Base-by-base conservation (phyloP, 2,888 invertebrate species). In the Nematopogon swammerdamellus region DNA sequence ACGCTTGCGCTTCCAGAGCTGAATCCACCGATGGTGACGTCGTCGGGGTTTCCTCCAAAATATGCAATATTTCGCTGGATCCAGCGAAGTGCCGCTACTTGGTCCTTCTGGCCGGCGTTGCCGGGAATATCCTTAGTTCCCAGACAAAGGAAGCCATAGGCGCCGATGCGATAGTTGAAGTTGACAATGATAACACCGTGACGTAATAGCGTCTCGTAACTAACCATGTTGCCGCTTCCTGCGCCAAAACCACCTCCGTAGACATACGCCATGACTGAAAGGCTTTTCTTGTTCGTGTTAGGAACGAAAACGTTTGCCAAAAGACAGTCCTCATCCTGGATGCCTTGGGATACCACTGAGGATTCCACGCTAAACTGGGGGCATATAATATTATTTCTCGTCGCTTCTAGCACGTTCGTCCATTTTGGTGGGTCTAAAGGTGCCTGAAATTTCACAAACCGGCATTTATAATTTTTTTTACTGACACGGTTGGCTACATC, bases 21-120 rank as follows among this genome's bases (percentile, higher is more conserved):
- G 19, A 19, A 16, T 19, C 50, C 50, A 2, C 47, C 50, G 25
- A 50, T 5, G 1, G 46, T 29, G 2, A 50, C n/a, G 16, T 50
- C 36, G 14, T 50, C 46, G 44, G 16, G 46, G 46, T n/a, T 16
- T 42, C 25, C 25, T 6, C 25, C 25, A 10, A 25, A 25, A 10
- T 25, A 6, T 4, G 25, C 25, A 10, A 25, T 25, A 10, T 45
- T 50, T 45, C 20, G 19, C n/a, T 49, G 36, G 5, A 54, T 50
- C 54, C 54, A 54, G 14, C 46, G 19, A 16, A 54, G 29, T 4
- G 50, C 50, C 16, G 46, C 50, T 6, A 25, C 25, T 19, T 50
- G 50, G 17, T 50, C 47, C 20, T 50, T 50, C 1, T 44, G 18
- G 11, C 50, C 50, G 14, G 46, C 43, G 19, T 50, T 50, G 1